Percentiles rank a stretch among this genome's conserved stretches.
phyloP scores from a whole-genome alignment of 2,113 vertebrate genomes.

The Microcebus lehilahytsara region DNA sequence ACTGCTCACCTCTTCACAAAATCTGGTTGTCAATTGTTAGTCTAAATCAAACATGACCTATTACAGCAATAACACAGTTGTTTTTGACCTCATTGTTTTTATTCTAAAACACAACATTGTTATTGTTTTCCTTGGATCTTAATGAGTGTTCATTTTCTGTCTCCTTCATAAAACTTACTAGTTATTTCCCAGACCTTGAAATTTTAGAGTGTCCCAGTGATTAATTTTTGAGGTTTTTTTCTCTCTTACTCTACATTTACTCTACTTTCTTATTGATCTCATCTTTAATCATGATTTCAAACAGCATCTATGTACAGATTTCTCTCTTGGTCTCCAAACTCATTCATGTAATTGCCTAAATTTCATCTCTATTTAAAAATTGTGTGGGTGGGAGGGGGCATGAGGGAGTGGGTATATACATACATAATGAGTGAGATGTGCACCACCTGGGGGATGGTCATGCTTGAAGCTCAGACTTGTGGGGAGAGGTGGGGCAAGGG shows the following conservation, averaged over 20 bases:
- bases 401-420: no score
- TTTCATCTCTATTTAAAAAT: background rate
- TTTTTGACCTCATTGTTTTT: background rate
- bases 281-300: background rate
- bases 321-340: background rate
- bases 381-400: no score
- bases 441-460: no score
- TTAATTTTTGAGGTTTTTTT: background rate
- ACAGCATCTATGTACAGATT: background rate
- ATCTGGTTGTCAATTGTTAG: background rate
- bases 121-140: background rate
- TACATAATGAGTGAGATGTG: no score
- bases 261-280: background rate
- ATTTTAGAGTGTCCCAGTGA: background rate
- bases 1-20: background rate
- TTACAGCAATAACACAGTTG: background rate
- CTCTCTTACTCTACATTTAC: background rate
- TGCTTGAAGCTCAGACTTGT: no score
- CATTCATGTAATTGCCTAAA: background rate
- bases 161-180: background rate
- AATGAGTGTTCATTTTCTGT: background rate
- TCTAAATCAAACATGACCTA: background rate
- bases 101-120: background rate
- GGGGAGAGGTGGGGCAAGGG: no score
- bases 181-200: background rate